Conservation (phyloP, 2,113 vertebrate genomes). For the human (Homo sapiens) region DNA sequence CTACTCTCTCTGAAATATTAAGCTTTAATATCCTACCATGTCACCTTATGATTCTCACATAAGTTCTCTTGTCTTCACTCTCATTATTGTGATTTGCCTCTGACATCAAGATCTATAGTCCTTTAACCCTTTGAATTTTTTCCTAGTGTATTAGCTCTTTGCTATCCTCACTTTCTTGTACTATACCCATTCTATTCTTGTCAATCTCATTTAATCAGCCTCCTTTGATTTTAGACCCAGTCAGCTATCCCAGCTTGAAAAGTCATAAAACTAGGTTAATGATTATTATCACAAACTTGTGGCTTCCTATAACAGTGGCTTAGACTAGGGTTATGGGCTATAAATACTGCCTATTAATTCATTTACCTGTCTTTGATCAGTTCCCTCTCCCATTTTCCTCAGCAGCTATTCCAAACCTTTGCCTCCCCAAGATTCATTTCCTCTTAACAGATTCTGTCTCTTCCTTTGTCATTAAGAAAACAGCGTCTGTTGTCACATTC, state of each 20-base stretch:
- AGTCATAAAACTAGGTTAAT: constrained; percentile 20
- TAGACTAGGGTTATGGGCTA: not conserved
- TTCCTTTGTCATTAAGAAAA: not conserved
- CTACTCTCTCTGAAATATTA: constrained; percentile 19
- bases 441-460: not conserved
- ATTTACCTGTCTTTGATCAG: constrained; percentile 13
- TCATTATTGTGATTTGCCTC: not conserved
- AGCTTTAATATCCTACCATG: not conserved
- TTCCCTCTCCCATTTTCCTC: not conserved
- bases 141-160: not conserved
- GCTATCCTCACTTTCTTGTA: not conserved
- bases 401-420: constrained; percentile 7
- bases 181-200: not conserved
- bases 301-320: not conserved
- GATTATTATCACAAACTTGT: not conserved
- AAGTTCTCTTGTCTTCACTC: constrained; percentile 11
- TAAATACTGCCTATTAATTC: not conserved
- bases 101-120: not conserved
- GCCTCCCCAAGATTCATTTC: not conserved
- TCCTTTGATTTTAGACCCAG: constrained; percentile 10
- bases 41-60: not conserved
- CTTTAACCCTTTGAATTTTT: not conserved
- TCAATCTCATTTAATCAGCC: not conserved
- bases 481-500: not conserved
- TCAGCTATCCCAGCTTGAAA: not conserved